phyloP scores from a whole-genome alignment of 2,888 invertebrate species.

The Sicus ferrugineus region DNA sequence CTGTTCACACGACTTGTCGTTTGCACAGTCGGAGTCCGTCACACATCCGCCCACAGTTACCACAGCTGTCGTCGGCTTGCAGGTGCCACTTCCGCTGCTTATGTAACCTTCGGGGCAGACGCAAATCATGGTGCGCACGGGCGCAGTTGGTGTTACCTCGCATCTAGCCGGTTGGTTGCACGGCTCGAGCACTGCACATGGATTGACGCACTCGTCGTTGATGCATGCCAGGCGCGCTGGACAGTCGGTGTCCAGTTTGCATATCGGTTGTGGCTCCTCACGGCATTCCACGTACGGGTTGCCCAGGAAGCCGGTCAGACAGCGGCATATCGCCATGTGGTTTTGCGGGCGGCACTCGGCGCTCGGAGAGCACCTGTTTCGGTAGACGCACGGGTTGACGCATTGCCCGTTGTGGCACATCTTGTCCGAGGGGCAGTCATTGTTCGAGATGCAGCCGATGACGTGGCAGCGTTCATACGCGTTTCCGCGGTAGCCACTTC shows the following conservation, averaged over 20 bases:
- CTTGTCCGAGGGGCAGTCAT: constrained; percentile 85
- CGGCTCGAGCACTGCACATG: constrained; percentile 79
- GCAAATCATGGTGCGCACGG: constrained; percentile 89
- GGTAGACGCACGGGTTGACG: constrained; percentile 81
- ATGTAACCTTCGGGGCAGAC: constrained; percentile 89
- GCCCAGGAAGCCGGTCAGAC: constrained; percentile 77
- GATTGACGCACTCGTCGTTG: constrained; percentile 82
- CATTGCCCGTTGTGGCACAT: constrained; percentile 88
- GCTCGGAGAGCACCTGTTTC: constrained; percentile 77
- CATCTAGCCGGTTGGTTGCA: constrained; percentile 83
- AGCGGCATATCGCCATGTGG: constrained; percentile 86
- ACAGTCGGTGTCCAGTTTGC: constrained; percentile 84
- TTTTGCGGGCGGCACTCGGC: constrained; percentile 84
- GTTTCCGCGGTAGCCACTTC: constrained; percentile 82
- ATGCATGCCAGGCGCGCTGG: constrained; percentile 82
- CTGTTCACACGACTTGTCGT: constrained; percentile 80
- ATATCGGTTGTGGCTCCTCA: constrained; percentile 77
- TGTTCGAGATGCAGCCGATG: constrained; percentile 85
- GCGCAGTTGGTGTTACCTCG: constrained; percentile 80
- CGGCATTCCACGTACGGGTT: constrained; percentile 85
- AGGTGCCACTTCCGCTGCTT: constrained; percentile 82
- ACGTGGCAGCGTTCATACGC: constrained; percentile 77
- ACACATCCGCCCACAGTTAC: constrained; percentile 74
- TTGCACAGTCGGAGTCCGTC: constrained; percentile 79
- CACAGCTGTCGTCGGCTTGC: constrained; percentile 75